These are phyloP conservation scores for Neodiprion virginianus DNA, from an alignment of 1,140 invertebrate genomes.

Conservation along the genomic window DNA sequence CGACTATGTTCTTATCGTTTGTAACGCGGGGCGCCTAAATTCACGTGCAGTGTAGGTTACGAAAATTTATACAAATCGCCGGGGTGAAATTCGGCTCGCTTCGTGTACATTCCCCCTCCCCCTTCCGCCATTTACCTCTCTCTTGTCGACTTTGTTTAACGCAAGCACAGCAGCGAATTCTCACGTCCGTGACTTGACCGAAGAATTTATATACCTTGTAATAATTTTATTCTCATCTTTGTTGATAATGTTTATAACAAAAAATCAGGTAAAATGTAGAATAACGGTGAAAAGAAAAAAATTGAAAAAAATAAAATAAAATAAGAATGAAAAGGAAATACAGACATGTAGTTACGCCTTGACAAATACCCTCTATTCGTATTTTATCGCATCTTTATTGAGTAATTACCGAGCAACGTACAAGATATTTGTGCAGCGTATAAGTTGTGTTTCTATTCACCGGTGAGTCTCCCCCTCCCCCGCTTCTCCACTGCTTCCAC, in stretches of 20 bases:
- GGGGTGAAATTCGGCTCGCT: too few relatives aligned
- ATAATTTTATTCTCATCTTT: too few relatives aligned
- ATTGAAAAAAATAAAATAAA: neutral
- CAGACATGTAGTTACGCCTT: neutral
- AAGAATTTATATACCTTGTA: too few relatives aligned
- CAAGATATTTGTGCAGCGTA: too few relatives aligned
- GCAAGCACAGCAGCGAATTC: too few relatives aligned
- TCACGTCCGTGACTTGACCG: too few relatives aligned
- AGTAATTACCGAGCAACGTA: too few relatives aligned
- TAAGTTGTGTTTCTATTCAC: neutral
- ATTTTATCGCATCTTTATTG: neutral
- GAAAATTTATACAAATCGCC: too few relatives aligned
- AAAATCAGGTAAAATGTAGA: neutral
- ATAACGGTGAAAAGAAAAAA: neutral
- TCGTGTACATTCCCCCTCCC: neutral
- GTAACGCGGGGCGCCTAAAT: too few relatives aligned
- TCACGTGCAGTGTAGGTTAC: too few relatives aligned
- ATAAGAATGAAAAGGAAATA: neutral
- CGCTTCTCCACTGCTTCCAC: constrained; percentile 2
- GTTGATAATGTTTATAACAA: neutral
- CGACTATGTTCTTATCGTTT: constrained; percentile 13
- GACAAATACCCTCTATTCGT: neutral
- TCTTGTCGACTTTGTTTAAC: neutral
- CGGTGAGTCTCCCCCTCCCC: constrained; percentile 32
- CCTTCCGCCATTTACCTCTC: neutral